Conservation (phyloP, 2,888 invertebrate genomes). For the Clivina fossor region DNA sequence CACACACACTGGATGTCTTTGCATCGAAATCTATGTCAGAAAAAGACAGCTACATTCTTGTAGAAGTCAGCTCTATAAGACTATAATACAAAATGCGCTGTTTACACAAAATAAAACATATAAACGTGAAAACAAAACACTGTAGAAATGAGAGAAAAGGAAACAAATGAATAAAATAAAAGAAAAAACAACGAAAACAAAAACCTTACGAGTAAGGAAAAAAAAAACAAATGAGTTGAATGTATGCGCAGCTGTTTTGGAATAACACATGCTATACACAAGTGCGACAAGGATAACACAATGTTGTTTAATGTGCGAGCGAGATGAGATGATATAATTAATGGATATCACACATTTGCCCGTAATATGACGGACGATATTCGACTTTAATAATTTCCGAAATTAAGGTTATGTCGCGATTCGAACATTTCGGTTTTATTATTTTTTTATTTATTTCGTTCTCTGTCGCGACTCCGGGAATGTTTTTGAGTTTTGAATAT, state of each 20-base stretch:
- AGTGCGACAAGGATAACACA: conserved; percentile 7
- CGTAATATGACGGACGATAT: conserved; percentile 25
- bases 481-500: conserved; percentile 27
- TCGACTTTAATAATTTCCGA: conserved; percentile 18
- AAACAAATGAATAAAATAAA: conserved; percentile 19
- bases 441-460: conserved; percentile 2
- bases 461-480: background rate
- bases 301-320: background rate
- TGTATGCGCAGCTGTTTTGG: conserved; percentile 29
- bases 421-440: too few relatives aligned
- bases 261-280: conserved; percentile 22
- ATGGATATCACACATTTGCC: conserved; percentile 40
- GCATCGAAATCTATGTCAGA: conserved; percentile 18
- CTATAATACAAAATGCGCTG: background rate
- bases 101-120: conserved; percentile 2
- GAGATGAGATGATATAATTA: conserved; percentile 37
- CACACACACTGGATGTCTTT: background rate
- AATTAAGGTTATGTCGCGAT: conserved; percentile 13
- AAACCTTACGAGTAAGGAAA: too few relatives aligned
- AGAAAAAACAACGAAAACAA: conserved; percentile 8
- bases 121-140: conserved; percentile 15
- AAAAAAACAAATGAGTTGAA: conserved; percentile 27
- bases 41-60: background rate
- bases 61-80: background rate
- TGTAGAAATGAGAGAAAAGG: conserved; percentile 8